phyloP scores from a whole-genome alignment of 2,888 invertebrate genomes.

The Sesia apiformis region DNA sequence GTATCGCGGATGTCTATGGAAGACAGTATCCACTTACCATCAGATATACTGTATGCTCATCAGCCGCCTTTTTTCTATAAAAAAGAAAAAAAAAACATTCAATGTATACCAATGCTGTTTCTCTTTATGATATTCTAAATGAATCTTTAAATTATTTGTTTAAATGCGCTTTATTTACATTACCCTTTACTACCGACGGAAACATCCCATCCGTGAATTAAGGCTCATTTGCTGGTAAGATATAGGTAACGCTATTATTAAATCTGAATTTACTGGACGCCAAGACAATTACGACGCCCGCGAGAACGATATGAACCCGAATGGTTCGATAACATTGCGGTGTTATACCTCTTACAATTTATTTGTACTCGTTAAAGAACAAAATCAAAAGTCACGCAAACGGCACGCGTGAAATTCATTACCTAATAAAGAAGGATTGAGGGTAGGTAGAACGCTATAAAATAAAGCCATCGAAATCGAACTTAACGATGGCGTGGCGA shows the following conservation, averaged over 20 bases:
- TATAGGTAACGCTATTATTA: constrained; percentile 20
- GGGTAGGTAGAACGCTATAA: neutral
- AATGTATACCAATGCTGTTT: too few species aligned
- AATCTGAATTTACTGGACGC: constrained; percentile 23
- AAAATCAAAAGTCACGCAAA: constrained; percentile 14
- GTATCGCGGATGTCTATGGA: too few species aligned
- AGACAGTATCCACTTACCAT: too few species aligned
- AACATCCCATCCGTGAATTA: constrained; percentile 1
- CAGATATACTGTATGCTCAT: too few species aligned
- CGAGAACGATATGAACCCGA: constrained; percentile 16
- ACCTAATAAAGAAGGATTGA: constrained; percentile 6
- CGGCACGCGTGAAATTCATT: constrained; percentile 5
- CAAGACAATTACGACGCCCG: constrained; percentile 25
- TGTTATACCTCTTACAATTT: constrained; percentile 19
- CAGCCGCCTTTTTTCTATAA: too few species aligned
- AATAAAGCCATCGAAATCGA: constrained; percentile 1
- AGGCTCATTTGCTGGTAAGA: constrained; percentile 6
- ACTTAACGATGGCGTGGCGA: too few species aligned
- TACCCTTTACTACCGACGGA: neutral
- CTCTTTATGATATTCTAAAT: too few species aligned
- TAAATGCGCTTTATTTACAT: neutral
- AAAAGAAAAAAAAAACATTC: too few species aligned
- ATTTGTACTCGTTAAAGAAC: constrained; percentile 23
- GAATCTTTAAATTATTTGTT: too few species aligned
- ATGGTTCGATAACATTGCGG: constrained; percentile 18